These are phyloP conservation scores for Aleadryas rufinucha DNA, from an alignment of 2,113 vertebrate genomes.

Conservation along the genomic window DNA sequence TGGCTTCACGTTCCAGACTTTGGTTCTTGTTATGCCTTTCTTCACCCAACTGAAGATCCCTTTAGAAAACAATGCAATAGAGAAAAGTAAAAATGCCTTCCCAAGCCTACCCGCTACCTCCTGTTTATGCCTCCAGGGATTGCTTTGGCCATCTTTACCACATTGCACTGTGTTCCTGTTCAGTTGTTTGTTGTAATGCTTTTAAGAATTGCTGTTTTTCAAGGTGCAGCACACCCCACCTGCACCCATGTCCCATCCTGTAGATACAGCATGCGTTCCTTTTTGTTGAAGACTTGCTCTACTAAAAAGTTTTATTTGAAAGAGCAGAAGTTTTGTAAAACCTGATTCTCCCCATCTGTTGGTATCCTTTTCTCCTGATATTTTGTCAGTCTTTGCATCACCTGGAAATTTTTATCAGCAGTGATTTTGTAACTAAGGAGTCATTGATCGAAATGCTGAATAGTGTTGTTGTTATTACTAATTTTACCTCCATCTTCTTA, in stretches of 20 bases:
- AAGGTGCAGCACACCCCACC: not conserved
- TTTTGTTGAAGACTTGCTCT: not conserved
- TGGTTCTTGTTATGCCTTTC: conserved; percentile 33
- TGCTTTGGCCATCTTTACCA: not conserved
- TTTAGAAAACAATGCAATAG: conserved; percentile 25
- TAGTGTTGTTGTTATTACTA: not conserved
- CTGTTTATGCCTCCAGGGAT: not conserved
- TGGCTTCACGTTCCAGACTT: not conserved
- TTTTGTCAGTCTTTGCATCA: not conserved
- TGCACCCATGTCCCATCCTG: not conserved
- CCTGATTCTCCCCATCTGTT: not conserved
- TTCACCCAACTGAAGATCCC: not conserved
- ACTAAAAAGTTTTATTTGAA: not conserved
- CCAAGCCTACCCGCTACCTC: not conserved
- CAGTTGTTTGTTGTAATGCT: not conserved
- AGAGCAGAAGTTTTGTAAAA: not conserved
- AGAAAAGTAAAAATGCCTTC: not conserved
- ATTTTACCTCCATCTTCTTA: not conserved
- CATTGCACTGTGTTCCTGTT: not conserved
- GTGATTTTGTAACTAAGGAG: not conserved
- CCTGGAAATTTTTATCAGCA: not conserved
- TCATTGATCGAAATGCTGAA: not conserved
- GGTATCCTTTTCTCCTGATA: not conserved
- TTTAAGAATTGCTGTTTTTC: not conserved
- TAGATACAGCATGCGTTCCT: accelerated